These are phyloP conservation scores for Pyrgus malvae DNA, from an alignment of 2,888 invertebrate species.

Conservation along the genomic window DNA sequence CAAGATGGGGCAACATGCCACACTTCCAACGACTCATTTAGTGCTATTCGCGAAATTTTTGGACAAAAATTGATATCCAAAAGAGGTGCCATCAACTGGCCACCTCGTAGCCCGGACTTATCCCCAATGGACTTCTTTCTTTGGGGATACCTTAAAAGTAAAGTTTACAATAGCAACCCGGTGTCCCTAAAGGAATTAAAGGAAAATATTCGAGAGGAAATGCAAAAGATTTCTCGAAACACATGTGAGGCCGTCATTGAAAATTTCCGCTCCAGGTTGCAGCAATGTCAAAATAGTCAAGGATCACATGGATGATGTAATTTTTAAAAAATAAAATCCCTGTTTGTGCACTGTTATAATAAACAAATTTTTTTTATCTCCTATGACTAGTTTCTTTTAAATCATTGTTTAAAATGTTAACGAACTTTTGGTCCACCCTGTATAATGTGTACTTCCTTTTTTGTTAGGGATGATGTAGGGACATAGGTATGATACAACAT, in stretches of 20 bases:
- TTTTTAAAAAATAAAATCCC: not conserved
- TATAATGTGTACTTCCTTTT: too few species aligned
- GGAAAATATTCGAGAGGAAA: not conserved
- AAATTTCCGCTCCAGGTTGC: not conserved
- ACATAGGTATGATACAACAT: too few species aligned
- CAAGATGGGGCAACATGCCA: not conserved
- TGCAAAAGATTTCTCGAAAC: not conserved
- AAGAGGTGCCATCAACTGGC: not conserved
- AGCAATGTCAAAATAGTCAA: not conserved
- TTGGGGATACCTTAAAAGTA: not conserved
- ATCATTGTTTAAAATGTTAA: too few species aligned
- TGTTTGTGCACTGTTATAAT: too few species aligned
- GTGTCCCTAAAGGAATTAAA: not conserved
- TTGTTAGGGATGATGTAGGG: too few species aligned
- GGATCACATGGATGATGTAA: not conserved
- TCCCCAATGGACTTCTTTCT: not conserved
- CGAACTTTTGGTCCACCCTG: too few species aligned
- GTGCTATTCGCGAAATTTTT: not conserved
- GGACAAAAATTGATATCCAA: not conserved
- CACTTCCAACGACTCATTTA: not conserved
- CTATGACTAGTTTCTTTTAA: too few species aligned
- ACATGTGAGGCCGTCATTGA: not conserved
- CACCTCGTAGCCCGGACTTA: not conserved
- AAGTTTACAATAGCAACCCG: not conserved
- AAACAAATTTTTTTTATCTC: too few species aligned